Evolutionary conservation across 2,113 vertebrate species (phyloP), one percentile per base, ranked within the genome.

Genomic region (Albula glossodonta): DNA sequence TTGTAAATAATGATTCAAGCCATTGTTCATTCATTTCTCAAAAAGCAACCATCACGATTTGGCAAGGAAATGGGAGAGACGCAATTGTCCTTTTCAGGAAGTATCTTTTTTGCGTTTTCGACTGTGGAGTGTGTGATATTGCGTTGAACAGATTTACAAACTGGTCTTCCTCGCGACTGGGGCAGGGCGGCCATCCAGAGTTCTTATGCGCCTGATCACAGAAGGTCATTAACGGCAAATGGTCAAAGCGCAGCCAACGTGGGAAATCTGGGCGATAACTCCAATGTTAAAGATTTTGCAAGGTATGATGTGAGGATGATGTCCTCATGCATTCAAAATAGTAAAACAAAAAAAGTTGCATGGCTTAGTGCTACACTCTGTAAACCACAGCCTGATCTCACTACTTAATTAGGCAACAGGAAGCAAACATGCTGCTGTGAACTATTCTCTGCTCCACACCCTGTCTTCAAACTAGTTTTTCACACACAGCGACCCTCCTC

Each of bases 61-160:
- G 19, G 51, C n/a, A 53, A 56, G 80, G 80, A 82, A 82, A 56
- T 9, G 9, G 7, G 49, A n/a, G 80, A 52, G 52, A 19, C 51
- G 22, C 19, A 8, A 56, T 51, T 82, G 80, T 25, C 50, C 11
- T 53, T 25, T 82, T 82, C 19, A 82, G 80, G 80, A 82, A 82
- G 50, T 53, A n/a, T 82, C 5, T 12, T 12, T 41, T 41, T 41
- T 22, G n/a, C 6, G 52, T 82, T 51, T 66, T 82, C 51, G 19
- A 52, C 11, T 25, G 80, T 52, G 25, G 49, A 80, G 48, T 50
- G 12, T 48, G 77, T 49, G 13, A 74, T 31, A 22, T 74, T 11
- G 4, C 22, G 5, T 80, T 17, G 17, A 80, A 49, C 41, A 19
- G 78, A 74, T 31, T 25, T 13, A 10, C 70, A 74, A 74, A 74